These are phyloP conservation scores for Stenopsyche tienmushanensis DNA, from an alignment of 1,140 invertebrate genomes.

Conservation along the genomic window DNA sequence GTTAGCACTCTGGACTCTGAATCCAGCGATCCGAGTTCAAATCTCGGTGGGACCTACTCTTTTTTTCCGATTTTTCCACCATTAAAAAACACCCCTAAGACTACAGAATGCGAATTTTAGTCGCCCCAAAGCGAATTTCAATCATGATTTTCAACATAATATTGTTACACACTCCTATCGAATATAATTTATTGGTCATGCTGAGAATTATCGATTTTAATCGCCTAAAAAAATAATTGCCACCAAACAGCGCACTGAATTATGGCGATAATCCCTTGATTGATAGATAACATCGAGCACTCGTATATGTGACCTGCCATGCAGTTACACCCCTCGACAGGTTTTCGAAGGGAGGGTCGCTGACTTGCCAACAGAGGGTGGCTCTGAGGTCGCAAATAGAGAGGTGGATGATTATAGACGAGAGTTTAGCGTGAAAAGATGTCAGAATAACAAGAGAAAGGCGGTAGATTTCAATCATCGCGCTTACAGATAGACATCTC, in stretches of 20 bases:
- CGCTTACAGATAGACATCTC: too few relatives aligned
- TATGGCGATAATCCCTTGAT: background rate
- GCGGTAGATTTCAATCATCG: slow-evolving; percentile 17
- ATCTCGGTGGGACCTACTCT: slow-evolving; percentile 66
- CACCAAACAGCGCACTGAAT: background rate
- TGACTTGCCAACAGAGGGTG: background rate
- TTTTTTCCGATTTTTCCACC: slow-evolving; percentile 39
- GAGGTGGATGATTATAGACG: too few relatives aligned
- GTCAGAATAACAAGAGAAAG: slow-evolving; percentile 21
- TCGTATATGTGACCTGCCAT: background rate
- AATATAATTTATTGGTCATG: too few relatives aligned
- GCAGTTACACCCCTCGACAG: background rate
- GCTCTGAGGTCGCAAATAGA: background rate
- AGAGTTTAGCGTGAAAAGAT: background rate
- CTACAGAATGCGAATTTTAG: too few relatives aligned
- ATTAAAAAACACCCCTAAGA: background rate
- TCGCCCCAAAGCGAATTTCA: too few relatives aligned
- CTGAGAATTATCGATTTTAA: too few relatives aligned
- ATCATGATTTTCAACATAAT: too few relatives aligned
- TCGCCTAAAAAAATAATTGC: background rate
- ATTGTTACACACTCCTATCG: too few relatives aligned
- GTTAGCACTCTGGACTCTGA: slow-evolving; percentile 80
- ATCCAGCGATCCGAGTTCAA: slow-evolving; percentile 78
- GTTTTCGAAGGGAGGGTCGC: too few relatives aligned
- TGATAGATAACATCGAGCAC: background rate